A percentile compares a stretch with the other conserved stretches of the same genome.
phyloP scores from a whole-genome alignment of 2,797 vertebrate species.

The Sebastes trivittatus region DNA sequence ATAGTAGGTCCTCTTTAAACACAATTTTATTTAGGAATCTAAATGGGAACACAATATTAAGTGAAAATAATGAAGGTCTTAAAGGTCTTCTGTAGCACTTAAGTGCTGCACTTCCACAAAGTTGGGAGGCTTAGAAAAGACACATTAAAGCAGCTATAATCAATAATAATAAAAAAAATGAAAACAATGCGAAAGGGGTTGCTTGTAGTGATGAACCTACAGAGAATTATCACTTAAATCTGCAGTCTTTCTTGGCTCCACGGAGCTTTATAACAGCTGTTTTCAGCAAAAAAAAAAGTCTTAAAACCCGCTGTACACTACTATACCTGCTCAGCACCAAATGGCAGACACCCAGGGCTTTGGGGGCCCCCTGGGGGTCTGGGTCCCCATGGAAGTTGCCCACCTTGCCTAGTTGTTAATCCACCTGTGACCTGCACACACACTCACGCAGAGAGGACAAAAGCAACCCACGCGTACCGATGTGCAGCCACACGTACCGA shows the following conservation, averaged over 20 bases:
- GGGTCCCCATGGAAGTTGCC: neutral
- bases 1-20: neutral
- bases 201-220: neutral
- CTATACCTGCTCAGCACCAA: neutral
- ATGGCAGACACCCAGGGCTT: neutral
- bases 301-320: neutral
- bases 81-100: neutral
- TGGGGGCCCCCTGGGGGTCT: neutral
- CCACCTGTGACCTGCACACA: conserved; percentile 26
- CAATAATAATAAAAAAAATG: neutral
- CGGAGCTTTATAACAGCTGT: neutral
- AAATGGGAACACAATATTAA: neutral
- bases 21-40: neutral
- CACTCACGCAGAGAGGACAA: conserved; percentile 28
- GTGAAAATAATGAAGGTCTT: neutral
- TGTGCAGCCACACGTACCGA: conserved; percentile 42
- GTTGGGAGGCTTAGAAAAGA: neutral
- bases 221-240: neutral
- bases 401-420: neutral
- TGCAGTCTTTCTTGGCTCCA: neutral
- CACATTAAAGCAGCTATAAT: neutral
- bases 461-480: conserved; percentile 30
- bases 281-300: neutral
- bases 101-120: neutral
- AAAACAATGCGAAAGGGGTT: neutral